Evolutionary conservation across 2,113 vertebrate species (phyloP).

Genomic region (Gopherus flavomarginatus): DNA sequence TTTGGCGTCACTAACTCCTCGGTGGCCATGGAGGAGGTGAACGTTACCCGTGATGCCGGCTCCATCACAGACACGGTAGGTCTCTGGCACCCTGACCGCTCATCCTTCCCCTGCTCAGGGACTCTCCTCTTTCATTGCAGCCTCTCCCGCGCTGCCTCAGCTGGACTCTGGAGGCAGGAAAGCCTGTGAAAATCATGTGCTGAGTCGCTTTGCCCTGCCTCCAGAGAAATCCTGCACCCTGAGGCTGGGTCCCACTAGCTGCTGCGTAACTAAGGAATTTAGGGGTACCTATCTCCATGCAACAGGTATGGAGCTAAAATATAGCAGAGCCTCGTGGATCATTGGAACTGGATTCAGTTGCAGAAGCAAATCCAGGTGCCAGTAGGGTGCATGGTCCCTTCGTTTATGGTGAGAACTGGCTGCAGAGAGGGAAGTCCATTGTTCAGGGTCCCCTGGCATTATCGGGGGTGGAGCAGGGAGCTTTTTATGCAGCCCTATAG

Average conservation of each 20-base stretch:
- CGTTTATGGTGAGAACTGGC: not conserved
- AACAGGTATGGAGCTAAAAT: not conserved
- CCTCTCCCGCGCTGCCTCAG: not conserved
- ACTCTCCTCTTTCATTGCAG: not conserved
- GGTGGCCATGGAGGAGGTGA: constrained; percentile 67
- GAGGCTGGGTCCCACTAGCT: not conserved
- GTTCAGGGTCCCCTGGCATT: not conserved
- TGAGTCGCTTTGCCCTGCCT: not conserved
- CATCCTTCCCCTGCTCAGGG: rapidly evolving
- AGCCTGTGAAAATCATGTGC: not conserved
- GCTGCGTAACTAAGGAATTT: not conserved
- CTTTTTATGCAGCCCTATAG: not conserved
- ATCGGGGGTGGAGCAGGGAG: not conserved
- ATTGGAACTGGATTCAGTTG: too few relatives aligned
- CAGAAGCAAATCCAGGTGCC: too few relatives aligned
- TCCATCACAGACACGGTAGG: constrained; percentile 85
- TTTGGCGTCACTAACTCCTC: constrained; percentile 54
- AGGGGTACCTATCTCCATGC: not conserved
- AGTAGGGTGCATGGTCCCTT: too few relatives aligned
- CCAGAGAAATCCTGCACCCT: not conserved
- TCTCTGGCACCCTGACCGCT: not conserved
- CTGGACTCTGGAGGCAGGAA: not conserved
- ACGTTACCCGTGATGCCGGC: constrained; percentile 65
- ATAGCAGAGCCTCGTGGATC: not conserved
- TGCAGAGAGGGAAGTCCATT: not conserved